phyloP scores from a whole-genome alignment of 1,140 invertebrate species.

The Anastatus disparis region DNA sequence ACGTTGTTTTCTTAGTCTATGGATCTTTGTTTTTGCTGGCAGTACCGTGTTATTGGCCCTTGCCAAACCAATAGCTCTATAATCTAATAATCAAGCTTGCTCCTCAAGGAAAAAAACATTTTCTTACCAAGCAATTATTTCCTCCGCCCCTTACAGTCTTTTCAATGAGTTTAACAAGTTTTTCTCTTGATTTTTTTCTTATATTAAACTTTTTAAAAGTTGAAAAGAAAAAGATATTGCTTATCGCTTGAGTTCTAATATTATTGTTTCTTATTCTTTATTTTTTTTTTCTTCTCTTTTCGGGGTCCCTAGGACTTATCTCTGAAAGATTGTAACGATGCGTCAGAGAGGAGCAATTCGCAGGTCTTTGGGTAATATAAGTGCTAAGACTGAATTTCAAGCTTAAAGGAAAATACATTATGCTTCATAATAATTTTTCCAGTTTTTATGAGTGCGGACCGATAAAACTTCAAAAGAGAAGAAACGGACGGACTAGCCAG shows the following conservation, averaged over 20 bases:
- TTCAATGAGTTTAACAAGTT: too few relatives aligned
- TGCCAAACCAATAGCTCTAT: constrained; percentile 48
- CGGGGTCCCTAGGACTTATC: constrained; percentile 9
- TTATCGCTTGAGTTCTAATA: constrained; percentile 7
- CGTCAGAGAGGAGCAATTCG: constrained; percentile 26
- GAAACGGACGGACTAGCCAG: neutral
- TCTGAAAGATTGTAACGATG: neutral
- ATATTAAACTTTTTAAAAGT: too few relatives aligned
- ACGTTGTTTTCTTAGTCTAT: constrained; percentile 61
- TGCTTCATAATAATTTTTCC: neutral
- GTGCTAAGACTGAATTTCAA: too few relatives aligned
- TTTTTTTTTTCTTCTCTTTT: neutral
- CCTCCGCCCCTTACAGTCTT: neutral
- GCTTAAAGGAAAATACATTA: constrained; percentile 32
- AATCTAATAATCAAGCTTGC: too few relatives aligned
- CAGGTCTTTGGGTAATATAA: constrained; percentile 25
- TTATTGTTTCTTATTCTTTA: constrained; percentile 4
- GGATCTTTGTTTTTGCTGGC: constrained; percentile 59
- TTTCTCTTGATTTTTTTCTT: too few relatives aligned
- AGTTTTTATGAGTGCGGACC: neutral
- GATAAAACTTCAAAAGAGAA: constrained; percentile 10
- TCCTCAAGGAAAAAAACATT: too few relatives aligned
- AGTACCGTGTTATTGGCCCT: constrained; percentile 36
- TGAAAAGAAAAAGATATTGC: too few relatives aligned
- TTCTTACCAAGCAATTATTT: too few relatives aligned